Evolutionary conservation across 2,797 vertebrate genomes (phyloP), one percentile per base, ranked within the genome.

Genomic region (Poeciliopsis turneri): DNA sequence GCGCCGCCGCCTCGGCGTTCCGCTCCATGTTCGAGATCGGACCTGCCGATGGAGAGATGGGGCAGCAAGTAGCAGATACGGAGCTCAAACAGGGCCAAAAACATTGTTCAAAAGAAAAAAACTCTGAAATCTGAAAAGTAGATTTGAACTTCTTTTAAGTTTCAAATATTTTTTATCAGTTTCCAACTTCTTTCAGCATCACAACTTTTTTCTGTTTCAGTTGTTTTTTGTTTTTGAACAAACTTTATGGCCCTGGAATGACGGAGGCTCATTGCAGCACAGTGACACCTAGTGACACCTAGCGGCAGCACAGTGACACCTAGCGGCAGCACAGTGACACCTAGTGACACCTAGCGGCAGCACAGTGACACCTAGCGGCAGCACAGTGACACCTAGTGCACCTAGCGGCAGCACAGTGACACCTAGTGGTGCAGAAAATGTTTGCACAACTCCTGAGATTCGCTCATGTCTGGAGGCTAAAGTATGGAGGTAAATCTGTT

Each of bases 1-100:
- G 87, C 0, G 95, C 93, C 1, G 97, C 95, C 1, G 95, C 87
- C 6, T 96, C 90, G 45, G 97, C 79, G 68, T 99, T 99, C 28
- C 83, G 61, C 81, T 94, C 92, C 23, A 96, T 82, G 86, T 98
- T 98, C 39, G 89, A 53, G 33, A 94, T 83, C 0, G 98, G 98
- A 28, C 98, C 98, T 98, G 90, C 1, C 33, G 74, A 75, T 1
- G 39, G 4, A 12, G 75, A 47, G 12, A 51, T 0, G 12, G 23
- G 30, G 72, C 16, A 16, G 47, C 6, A 49, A 7, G 47, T 49
- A 6, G 7, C 47, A 23, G 18, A 7, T 51, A 51, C 49, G 49
- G 49, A 51, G 49, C 49, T 51, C 49, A 51, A 8, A 9, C 7
- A 0, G 49, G 18, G 49, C 49, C 49, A 23, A 23, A 23, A 23